Conservation (phyloP, 2,113 vertebrate genomes). For the Ceuthmochares aereus region DNA sequence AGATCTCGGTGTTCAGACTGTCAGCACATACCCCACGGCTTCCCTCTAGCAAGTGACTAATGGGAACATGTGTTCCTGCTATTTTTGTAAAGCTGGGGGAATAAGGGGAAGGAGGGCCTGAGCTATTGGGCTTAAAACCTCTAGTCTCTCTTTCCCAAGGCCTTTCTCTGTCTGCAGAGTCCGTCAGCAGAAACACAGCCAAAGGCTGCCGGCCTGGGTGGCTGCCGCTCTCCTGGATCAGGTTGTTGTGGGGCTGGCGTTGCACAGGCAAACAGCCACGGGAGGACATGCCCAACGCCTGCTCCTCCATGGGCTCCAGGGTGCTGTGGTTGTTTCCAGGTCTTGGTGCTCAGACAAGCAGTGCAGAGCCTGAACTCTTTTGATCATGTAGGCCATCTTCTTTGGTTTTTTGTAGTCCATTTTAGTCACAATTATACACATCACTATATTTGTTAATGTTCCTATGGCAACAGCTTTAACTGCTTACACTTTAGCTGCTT, state of each 20-base stretch:
- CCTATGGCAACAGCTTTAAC: conserved; percentile 50
- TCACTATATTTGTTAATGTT: conserved; percentile 51
- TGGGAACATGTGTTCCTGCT: conserved; percentile 82
- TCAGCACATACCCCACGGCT: conserved; percentile 77
- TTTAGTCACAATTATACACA: background rate
- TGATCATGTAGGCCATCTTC: background rate
- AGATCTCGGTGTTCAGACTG: conserved; percentile 52
- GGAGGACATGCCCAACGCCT: fast-evolving
- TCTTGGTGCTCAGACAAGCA: fast-evolving
- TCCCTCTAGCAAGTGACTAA: conserved; percentile 80
- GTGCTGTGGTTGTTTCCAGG: fast-evolving
- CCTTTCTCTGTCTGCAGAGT: background rate
- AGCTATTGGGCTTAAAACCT: background rate
- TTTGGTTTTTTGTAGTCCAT: background rate
- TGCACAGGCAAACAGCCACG: fast-evolving
- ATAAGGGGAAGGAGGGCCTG: conserved; percentile 27
- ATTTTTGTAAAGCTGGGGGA: conserved; percentile 64
- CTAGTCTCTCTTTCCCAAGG: background rate
- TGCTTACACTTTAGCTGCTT: conserved; percentile 28
- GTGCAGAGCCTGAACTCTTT: background rate
- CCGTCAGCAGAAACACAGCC: background rate
- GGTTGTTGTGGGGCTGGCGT: background rate
- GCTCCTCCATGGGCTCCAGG: fast-evolving
- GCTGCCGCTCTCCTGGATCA: background rate
- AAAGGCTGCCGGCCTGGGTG: background rate